Conservation (phyloP, 2,113 vertebrate species). For the Nanger granti region DNA sequence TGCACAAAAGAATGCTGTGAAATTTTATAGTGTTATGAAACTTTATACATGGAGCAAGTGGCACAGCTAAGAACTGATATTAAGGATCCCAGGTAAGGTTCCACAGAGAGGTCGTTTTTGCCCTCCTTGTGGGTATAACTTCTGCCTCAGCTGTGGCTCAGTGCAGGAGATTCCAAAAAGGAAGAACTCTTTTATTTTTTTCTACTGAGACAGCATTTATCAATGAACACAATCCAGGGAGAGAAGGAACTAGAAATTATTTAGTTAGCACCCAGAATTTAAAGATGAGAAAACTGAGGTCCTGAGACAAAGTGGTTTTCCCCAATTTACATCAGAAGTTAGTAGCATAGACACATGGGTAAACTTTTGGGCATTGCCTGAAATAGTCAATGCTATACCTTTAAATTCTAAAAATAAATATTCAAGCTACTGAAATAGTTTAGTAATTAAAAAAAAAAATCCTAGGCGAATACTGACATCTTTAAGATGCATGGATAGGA, state of each 20-base stretch:
- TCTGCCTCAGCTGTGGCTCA: background rate
- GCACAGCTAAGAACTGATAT: background rate
- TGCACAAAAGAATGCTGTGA: background rate
- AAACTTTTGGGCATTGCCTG: background rate
- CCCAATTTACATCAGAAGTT: background rate
- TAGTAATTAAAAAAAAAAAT: background rate
- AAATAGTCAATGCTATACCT: background rate
- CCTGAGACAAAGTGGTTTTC: background rate
- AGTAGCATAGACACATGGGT: background rate
- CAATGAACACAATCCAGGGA: background rate
- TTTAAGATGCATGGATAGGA: background rate
- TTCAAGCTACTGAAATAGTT: background rate
- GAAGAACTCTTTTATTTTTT: background rate
- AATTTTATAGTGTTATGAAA: background rate
- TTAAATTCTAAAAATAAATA: background rate
- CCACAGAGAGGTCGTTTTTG: background rate
- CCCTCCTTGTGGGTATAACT: rapidly evolving
- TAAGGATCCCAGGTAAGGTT: background rate
- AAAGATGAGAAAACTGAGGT: background rate
- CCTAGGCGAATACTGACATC: background rate
- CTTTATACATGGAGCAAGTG: background rate
- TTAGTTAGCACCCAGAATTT: background rate
- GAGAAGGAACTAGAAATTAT: background rate
- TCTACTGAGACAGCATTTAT: background rate
- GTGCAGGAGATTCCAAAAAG: background rate